Evolutionary conservation across 2,888 invertebrate species (phyloP).

Genomic region (Aphrophora alni): DNA sequence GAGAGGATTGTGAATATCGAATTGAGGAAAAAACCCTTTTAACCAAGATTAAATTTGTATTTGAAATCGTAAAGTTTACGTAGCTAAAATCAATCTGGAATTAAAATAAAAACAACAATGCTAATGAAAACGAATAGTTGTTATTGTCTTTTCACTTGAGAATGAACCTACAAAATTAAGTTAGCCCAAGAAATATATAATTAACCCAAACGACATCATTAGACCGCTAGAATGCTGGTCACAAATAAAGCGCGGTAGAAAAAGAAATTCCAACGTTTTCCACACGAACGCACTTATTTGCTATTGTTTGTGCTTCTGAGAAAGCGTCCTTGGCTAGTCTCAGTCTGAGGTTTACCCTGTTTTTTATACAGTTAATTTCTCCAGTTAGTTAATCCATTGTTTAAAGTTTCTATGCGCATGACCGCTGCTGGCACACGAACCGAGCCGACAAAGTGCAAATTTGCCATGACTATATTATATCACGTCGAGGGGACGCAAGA

Average conservation of each 20-base stretch:
- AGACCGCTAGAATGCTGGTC: neutral
- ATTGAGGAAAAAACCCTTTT: no score
- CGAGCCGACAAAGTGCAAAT: neutral
- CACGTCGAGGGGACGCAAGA: neutral
- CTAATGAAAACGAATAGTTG: no score
- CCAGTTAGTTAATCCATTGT: neutral
- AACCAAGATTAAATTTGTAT: no score
- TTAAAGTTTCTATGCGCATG: neutral
- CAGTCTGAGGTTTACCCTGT: neutral
- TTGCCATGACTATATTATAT: neutral
- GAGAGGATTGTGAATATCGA: no score
- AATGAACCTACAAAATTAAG: no score
- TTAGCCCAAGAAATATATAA: no score
- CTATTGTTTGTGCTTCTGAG: neutral
- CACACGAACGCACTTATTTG: neutral
- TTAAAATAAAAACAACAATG: no score
- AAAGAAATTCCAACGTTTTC: neutral
- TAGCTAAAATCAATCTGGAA: no score
- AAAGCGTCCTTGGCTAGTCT: neutral
- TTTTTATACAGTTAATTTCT: neutral
- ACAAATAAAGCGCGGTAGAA: neutral
- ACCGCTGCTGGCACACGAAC: no score
- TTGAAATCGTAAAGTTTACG: no score
- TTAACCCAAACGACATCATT: no score
- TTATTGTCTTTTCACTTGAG: no score